Evolutionary conservation across 2,888 invertebrate species (phyloP), one percentile per base, ranked within the genome.

Genomic region (Theristus sp.): DNA sequence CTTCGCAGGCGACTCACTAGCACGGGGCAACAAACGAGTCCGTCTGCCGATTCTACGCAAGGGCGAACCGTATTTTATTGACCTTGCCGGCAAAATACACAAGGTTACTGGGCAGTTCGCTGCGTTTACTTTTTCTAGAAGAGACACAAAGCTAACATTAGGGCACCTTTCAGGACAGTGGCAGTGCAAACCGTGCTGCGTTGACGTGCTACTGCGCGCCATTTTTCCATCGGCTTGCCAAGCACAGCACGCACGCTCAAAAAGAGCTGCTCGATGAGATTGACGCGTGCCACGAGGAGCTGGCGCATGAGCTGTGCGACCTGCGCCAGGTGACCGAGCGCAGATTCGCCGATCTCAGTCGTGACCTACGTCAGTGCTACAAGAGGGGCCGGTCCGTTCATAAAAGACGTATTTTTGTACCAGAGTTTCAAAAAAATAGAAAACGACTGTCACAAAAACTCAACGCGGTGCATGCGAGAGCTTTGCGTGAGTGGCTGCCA

Each of bases 171-270:
- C n/a, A n/a, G n/a, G n/a, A n/a, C n/a, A n/a, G n/a, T n/a, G n/a
- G n/a, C n/a, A n/a, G n/a, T n/a, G n/a, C n/a, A n/a, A n/a, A n/a
- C n/a, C n/a, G n/a, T 28, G n/a, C 25, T 57, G 13, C 31, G 10
- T 84, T 90, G n/a, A 90, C 87, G 0, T 90, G 89, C 75, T 89
- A 88, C 72, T 93, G 93, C 73, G 88, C 87, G 0, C 91, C 91
- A 0, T 84, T 89, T 75, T 85, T 91, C 72, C 82, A 86, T 64
- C 86, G 88, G 66, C 83, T 91, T 76, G 89, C 90, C 72, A 84
- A 86, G 64, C 69, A 74, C 60, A 67, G 90, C 58, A 86, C 86
- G 68, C 38, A 83, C 66, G 86, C 87, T 69, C 85, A 86, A 67
- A 82, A 84, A 63, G 86, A 87, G 68, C 73, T 88, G 66, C 83